A percentile compares a stretch with the other conserved stretches of the same genome.
phyloP scores from a whole-genome alignment of 1,140 invertebrate species.

The Odontomachus brunneus region DNA sequence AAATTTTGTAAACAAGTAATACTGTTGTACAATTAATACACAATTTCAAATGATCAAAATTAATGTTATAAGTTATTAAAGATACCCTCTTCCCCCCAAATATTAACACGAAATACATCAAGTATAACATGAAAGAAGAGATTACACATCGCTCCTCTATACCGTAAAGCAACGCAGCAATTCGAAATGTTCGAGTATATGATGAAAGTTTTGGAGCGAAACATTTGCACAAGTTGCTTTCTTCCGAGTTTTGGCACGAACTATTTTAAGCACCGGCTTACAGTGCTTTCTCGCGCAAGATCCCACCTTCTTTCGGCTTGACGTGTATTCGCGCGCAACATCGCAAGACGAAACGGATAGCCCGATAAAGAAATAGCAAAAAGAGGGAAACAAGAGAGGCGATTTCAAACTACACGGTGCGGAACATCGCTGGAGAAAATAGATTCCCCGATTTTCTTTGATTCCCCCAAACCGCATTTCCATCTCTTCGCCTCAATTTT shows the following conservation, averaged over 20 bases:
- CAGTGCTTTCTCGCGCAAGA: constrained; percentile 27
- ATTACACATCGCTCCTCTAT: too few relatives aligned
- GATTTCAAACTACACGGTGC: constrained; percentile 64
- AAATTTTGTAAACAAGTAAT: too few relatives aligned
- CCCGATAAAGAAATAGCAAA: constrained; percentile 65
- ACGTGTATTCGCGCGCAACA: constrained; percentile 39
- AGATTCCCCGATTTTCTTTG: constrained; percentile 54
- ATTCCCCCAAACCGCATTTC: constrained; percentile 46
- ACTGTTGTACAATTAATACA: too few relatives aligned
- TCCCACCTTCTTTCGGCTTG: constrained; percentile 28
- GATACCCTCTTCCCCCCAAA: too few relatives aligned
- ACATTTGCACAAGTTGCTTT: constrained; percentile 10
- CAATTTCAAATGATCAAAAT: too few relatives aligned
- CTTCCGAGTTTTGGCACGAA: constrained; percentile 33
- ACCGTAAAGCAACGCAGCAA: constrained; percentile 1
- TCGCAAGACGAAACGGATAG: constrained; percentile 53
- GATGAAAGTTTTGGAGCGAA: constrained; percentile 46
- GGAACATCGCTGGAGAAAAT: constrained; percentile 59
- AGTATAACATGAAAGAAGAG: too few relatives aligned
- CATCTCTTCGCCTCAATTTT: constrained; percentile 4
- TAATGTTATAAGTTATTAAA: too few relatives aligned
- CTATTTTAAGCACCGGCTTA: constrained; percentile 47
- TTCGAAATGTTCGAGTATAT: constrained; percentile 3
- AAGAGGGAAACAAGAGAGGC: constrained; percentile 45
- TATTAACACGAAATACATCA: too few relatives aligned